phyloP scores from a whole-genome alignment of 2,888 invertebrate genomes.

The Noctua pronuba region DNA sequence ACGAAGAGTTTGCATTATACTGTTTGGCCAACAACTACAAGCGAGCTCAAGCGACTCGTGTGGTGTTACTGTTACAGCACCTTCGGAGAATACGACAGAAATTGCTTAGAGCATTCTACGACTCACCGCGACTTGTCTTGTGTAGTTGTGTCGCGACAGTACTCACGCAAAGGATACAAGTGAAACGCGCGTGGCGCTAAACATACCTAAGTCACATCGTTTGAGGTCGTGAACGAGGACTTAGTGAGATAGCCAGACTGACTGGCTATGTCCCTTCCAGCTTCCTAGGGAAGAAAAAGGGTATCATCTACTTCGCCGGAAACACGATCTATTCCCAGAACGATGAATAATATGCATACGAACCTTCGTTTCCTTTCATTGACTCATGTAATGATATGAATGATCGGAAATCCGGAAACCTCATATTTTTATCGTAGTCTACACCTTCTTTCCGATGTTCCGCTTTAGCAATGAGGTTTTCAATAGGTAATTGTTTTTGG shows the following conservation, averaged over 20 bases:
- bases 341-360: conserved; percentile 37
- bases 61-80: not conserved
- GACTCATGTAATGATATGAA: conserved; percentile 50
- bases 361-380: conserved; percentile 36
- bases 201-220: not conserved
- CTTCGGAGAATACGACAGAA: not conserved
- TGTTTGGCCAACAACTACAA: not conserved
- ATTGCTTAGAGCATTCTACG: not conserved
- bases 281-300: not conserved
- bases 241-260: not conserved
- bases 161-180: not conserved
- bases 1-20: not conserved
- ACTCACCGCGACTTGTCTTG: not conserved
- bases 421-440: conserved; percentile 10
- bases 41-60: not conserved
- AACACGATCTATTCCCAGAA: conserved; percentile 37
- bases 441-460: conserved; percentile 7
- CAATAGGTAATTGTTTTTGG: too few species aligned
- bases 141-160: not conserved
- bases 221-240: not conserved
- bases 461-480: not conserved
- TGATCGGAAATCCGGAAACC: conserved; percentile 47
- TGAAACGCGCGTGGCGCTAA: not conserved
- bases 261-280: not conserved
- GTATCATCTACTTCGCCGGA: conserved; percentile 10